Conservation (phyloP, 2,797 vertebrate genomes). For the Smutsia gigantea region DNA sequence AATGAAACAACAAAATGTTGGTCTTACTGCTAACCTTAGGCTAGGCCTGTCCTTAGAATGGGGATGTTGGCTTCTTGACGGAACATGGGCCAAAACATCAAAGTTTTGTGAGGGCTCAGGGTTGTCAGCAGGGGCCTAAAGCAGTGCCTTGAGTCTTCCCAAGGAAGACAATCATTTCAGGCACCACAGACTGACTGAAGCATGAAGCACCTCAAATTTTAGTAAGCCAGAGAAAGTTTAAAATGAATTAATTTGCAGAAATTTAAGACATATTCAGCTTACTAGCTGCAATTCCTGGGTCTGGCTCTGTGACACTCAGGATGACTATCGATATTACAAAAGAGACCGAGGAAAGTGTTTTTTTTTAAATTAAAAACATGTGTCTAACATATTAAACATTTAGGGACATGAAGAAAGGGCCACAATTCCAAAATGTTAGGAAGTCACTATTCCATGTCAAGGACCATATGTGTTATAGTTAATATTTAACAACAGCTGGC, state of each 20-base stretch:
- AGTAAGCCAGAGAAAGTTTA: background rate
- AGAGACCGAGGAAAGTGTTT: background rate
- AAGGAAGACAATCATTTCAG: background rate
- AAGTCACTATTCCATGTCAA: background rate
- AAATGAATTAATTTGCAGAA: background rate
- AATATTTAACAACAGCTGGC: constrained; percentile 45
- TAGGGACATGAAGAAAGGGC: constrained; percentile 13
- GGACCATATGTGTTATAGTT: background rate
- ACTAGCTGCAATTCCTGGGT: background rate
- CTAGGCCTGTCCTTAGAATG: constrained; percentile 50
- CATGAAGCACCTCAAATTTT: background rate
- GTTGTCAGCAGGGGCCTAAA: constrained; percentile 17
- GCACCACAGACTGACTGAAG: background rate
- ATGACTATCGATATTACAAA: constrained; percentile 1
- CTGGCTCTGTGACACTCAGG: background rate
- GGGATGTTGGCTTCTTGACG: constrained; percentile 50
- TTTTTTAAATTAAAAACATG: constrained; percentile 26
- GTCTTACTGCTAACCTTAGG: constrained; percentile 66
- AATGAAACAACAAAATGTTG: constrained; percentile 74
- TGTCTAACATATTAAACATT: background rate
- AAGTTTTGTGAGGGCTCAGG: background rate
- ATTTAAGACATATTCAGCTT: background rate
- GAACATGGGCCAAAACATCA: background rate
- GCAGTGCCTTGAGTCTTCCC: background rate
- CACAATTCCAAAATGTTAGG: background rate